Base-by-base conservation (phyloP, 2,888 invertebrate species). In the Leptopilina drosophilae region DNA sequence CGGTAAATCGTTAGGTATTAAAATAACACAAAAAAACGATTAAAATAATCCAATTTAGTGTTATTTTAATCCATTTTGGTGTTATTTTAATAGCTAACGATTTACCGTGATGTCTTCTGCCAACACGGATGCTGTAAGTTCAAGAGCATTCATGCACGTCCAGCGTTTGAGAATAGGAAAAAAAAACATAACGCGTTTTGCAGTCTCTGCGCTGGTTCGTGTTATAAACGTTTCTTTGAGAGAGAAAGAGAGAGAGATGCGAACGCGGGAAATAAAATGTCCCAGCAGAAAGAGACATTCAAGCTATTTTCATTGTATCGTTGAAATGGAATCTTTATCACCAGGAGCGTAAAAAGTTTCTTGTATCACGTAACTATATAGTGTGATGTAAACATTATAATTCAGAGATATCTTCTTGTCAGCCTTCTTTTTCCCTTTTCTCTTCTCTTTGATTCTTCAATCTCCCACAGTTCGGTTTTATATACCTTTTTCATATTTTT, bases 151-250 rank as follows among this genome's bases (percentile, higher is more conserved):
- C 56, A 33, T 73, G 56, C 69, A 73, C 69, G 69, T 73, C 69
- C 53, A 46, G 8, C 12, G 40, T 40, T 40, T 73, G 73, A 62
- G 77, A 82, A 12, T 7, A 11, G 11, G 11, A 49, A 49, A 49
- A 85, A 84, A 84, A 84, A 82, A 64, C 56, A 20, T 77, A 79
- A 77, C 84, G 26, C 82, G 33, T 33, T 77, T 79, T 81, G 76
- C 82, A 82, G 80, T 67, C 77, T 79, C 56, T 75, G 77, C 14
- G 77, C 15, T 20, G 77, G 80, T 77, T 82, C 78, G 78, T 73
- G 78, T 79, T 77, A 78, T 77, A 82, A 83, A 83, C 76, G 82
- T 81, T 82, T 83, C 82, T 62, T 62, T 78, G 78, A 82, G 73
- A 20, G 79, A 81, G 82, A 77, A 80, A 77, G 76, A 82, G 33